Conservation (phyloP, 2,888 invertebrate species). For the Erebia epiphron region DNA sequence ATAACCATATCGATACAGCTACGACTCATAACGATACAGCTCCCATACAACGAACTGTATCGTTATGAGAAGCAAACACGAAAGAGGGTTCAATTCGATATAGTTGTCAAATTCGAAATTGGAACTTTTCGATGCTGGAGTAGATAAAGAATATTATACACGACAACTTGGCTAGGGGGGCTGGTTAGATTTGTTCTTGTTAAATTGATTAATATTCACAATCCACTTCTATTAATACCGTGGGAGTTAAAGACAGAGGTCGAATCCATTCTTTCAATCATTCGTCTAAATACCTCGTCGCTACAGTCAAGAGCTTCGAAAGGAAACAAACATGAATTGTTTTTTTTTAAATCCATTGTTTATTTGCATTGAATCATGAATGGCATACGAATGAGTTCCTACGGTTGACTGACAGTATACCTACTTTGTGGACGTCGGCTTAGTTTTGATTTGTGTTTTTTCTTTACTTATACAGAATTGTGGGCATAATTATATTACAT, state of each 20-base stretch:
- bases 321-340: conserved; percentile 45
- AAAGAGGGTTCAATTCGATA: too few relatives aligned
- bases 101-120: too few relatives aligned
- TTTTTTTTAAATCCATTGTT: conserved; percentile 46
- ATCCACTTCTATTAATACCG: conserved; percentile 16
- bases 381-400: conserved; percentile 45
- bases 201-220: not conserved
- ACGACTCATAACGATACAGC: too few relatives aligned
- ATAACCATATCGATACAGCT: too few relatives aligned
- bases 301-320: conserved; percentile 25
- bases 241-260: conserved; percentile 35
- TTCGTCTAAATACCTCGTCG: conserved; percentile 24
- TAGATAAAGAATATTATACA: too few relatives aligned
- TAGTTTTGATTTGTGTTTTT: conserved; percentile 8
- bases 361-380: conserved; percentile 49
- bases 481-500: too few relatives aligned
- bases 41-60: too few relatives aligned
- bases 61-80: too few relatives aligned
- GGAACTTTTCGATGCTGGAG: too few relatives aligned
- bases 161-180: too few relatives aligned
- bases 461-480: not conserved
- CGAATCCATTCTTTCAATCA: conserved; percentile 29
- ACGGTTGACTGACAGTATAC: conserved; percentile 30
- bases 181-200: not conserved
- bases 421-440: conserved; percentile 12